phyloP scores from a whole-genome alignment of 2,113 vertebrate species.

The Salvelinus sp. region DNA sequence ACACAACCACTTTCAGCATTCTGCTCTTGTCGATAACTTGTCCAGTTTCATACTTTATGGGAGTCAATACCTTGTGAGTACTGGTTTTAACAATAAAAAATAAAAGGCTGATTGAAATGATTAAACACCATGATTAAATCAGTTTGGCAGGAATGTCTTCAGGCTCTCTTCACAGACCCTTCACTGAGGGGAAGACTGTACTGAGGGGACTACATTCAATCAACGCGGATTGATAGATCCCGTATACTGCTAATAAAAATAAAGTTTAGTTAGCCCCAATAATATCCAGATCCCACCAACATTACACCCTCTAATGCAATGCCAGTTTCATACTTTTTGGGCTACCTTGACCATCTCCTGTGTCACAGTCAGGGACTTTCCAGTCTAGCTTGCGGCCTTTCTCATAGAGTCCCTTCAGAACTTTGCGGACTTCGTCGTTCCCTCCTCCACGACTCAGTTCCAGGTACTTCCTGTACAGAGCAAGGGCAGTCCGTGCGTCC shows the following conservation, averaged over 20 bases:
- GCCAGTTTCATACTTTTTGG: slow-evolving; percentile 82
- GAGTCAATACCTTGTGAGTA: neutral
- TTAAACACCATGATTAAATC: neutral
- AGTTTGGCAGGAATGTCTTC: slow-evolving; percentile 15
- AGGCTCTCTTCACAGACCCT: slow-evolving; percentile 66
- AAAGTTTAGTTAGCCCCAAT: neutral
- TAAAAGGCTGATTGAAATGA: neutral
- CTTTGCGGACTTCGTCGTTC: slow-evolving; percentile 89
- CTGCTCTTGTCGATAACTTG: neutral
- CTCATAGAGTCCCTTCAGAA: slow-evolving; percentile 93
- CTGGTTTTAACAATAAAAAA: slow-evolving; percentile 10
- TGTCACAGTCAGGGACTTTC: slow-evolving; percentile 89
- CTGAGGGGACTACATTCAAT: slow-evolving; percentile 43
- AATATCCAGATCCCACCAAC: neutral
- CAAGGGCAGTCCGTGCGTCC: slow-evolving; percentile 92
- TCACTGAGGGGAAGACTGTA: slow-evolving; percentile 73
- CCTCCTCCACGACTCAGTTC: slow-evolving; percentile 85
- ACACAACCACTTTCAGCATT: neutral
- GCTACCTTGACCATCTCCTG: slow-evolving; percentile 88
- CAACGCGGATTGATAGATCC: neutral
- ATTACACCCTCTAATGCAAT: slow-evolving; percentile 4
- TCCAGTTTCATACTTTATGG: neutral
- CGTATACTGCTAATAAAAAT: neutral
- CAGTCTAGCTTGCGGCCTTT: slow-evolving; percentile 96
- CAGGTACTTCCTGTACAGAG: slow-evolving; percentile 94